Base-by-base conservation (phyloP, 2,797 vertebrate genomes). In the Chromobotia macracanthus region DNA sequence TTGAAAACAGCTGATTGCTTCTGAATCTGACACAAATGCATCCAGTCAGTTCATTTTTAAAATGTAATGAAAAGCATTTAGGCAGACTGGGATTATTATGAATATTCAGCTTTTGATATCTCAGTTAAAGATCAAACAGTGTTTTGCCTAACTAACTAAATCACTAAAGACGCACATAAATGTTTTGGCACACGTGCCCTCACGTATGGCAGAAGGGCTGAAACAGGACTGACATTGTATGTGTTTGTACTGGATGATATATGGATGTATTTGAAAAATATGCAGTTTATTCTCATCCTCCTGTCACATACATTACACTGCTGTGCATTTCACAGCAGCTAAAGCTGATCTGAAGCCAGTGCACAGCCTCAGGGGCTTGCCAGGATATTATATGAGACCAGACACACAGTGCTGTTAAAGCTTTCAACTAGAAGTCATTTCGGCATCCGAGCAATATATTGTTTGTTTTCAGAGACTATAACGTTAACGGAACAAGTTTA, bases 1-100 rank as follows among this genome's bases (percentile, higher is more conserved):
- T 82, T 86, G 87, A 75, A 80, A 82, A 77, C 68, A 55, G 16
- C 28, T 61, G 50, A 51, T 77, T 60, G 51, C 25, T 19, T 72
- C 11, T 56, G 61, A 68, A 25, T 72, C 50, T 72, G 66, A 48
- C 65, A 68, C 53, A 25, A 58, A 48, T n/a, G 44, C 66, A 58
- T 70, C 28, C 19, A 21, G 56, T 70, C 18, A 60, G 15, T 61
- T 16, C 18, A 56, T 46, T 25, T 67, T 66, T 48, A 46, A 68
- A 58, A n/a, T 58, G 19, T 48, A 68, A 68, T 23, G 41, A 48
- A 60, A 46, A 35, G 64, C 53, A 60, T 68, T 77, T 46, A 67
- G 51, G 38, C 38, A 21, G 64, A 46, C 38, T 63, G 16, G 18
- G 64, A 65, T n/a, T 70, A 64, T 61, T 78, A 9, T 55, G 38